Base-by-base conservation (phyloP, 2,888 invertebrate species). In the Sesia bembeciformis region DNA sequence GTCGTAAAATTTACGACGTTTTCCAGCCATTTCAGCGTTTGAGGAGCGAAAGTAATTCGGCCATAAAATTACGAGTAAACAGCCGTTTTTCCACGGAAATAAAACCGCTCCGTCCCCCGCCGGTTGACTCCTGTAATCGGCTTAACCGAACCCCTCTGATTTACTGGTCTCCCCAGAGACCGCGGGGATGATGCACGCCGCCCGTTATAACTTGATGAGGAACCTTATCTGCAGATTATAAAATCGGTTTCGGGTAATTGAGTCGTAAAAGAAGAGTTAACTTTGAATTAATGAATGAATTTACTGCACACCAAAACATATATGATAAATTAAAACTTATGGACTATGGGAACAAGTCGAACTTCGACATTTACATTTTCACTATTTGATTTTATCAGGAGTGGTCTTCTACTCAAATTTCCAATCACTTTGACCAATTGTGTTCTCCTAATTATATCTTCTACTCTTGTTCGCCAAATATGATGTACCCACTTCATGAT, bases 21-120 rank as follows among this genome's bases (percentile, higher is more conserved):
- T 81, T 79, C 76, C 74, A 80, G 79, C 74, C 77, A 80, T 83
- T 81, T 83, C 80, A 78, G 79, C 78, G 77, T 78, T 81, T 81
- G 78, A 83, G 75, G 76, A 86, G 83, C 79, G 82, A 85, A 85
- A 85, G 84, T 86, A 84, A 84, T 84, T 84, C 79, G 77, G 72
- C 74, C 78, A 85, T 86, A 87, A 86, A 87, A 87, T 87, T 84
- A 87, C 83, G 74, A 78, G 81, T 84, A 87, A 87, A 86, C 88
- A 87, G 84, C 78, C 84, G 84, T 86, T 87, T 86, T 84, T 85
- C 81, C 75, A 75, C 70, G 78, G 81, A 78, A 83, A 86, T 87
- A 84, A 86, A 84, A 76, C 76, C 76, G 41, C 41, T 8, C 80
- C 81, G 41, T 39, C 40, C 80, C 81, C 70, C 70, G 72, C 70